phyloP scores from a whole-genome alignment of 2,888 invertebrate genomes.

The Alitta virens region DNA sequence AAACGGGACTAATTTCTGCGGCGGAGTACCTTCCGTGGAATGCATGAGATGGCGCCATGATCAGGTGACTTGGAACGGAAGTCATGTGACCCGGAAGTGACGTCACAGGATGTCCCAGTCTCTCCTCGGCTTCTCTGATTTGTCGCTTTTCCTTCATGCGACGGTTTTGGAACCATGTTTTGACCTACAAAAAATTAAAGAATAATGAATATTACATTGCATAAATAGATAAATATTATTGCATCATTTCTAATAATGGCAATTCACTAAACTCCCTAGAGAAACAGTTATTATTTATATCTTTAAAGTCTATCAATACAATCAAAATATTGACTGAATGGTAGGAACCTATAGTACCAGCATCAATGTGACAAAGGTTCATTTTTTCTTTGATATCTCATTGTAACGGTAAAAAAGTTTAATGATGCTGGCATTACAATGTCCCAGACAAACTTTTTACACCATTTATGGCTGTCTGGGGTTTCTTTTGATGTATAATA shows the following conservation, averaged over 20 bases:
- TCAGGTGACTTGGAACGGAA: not conserved
- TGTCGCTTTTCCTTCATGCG: conserved; percentile 18
- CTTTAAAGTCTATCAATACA: not conserved
- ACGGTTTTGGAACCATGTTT: conserved; percentile 19
- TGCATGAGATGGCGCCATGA: too few species aligned
- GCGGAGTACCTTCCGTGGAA: too few species aligned
- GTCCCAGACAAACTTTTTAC: too few species aligned
- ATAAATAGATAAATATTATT: not conserved
- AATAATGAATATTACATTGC: not conserved
- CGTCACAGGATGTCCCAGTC: not conserved
- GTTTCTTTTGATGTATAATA: too few species aligned
- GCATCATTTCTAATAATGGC: not conserved
- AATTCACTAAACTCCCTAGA: not conserved
- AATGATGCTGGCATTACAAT: too few species aligned
- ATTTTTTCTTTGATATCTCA: too few species aligned
- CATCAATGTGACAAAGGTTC: too few species aligned
- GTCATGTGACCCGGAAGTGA: not conserved
- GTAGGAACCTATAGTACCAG: too few species aligned
- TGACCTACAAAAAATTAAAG: conserved; percentile 3
- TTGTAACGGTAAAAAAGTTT: too few species aligned
- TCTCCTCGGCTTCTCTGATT: conserved; percentile 2
- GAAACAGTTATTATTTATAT: not conserved
- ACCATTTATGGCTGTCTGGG: too few species aligned
- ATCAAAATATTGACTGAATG: too few species aligned
- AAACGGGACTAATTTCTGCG: too few species aligned